phyloP scores from a whole-genome alignment of 2,888 invertebrate genomes.

The Rhingia campestris region DNA sequence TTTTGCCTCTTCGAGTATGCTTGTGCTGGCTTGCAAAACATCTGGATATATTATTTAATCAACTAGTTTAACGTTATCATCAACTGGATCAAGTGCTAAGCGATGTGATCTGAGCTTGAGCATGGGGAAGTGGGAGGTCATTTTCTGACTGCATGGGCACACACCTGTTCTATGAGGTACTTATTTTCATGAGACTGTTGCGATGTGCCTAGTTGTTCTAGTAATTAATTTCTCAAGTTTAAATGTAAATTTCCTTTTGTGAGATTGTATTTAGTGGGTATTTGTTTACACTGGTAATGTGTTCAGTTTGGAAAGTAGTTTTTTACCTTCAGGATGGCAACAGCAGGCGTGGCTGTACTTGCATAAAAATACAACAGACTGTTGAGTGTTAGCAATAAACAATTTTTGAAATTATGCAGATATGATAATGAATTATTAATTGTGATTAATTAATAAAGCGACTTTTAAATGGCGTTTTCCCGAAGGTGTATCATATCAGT shows the following conservation, averaged over 20 bases:
- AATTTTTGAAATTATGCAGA: no score
- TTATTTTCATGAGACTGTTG: slow-evolving; percentile 40
- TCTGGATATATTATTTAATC: slow-evolving; percentile 66
- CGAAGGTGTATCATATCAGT: no score
- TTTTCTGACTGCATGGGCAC: slow-evolving; percentile 22
- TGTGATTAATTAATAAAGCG: no score
- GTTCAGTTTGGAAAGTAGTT: slow-evolving; percentile 47
- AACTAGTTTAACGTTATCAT: slow-evolving; percentile 43
- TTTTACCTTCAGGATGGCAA: slow-evolving; percentile 4
- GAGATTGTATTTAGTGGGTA: slow-evolving; percentile 5
- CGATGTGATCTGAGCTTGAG: slow-evolving; percentile 45
- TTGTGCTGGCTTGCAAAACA: slow-evolving; percentile 29
- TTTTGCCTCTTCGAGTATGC: slow-evolving; percentile 5
- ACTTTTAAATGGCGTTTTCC: no score
- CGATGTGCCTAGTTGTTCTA: slow-evolving; percentile 46
- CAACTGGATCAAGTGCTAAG: slow-evolving; percentile 41
- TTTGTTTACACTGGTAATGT: slow-evolving; percentile 4
- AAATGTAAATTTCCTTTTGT: slow-evolving; percentile 45
- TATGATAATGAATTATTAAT: no score
- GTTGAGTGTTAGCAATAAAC: no score
- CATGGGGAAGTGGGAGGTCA: slow-evolving; percentile 56
- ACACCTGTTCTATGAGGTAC: slow-evolving; percentile 53
- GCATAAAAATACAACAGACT: background rate
- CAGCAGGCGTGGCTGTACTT: background rate
- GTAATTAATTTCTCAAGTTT: slow-evolving; percentile 37